phyloP scores from a whole-genome alignment of 2,888 invertebrate genomes.

The Seladonia tumulorum region DNA sequence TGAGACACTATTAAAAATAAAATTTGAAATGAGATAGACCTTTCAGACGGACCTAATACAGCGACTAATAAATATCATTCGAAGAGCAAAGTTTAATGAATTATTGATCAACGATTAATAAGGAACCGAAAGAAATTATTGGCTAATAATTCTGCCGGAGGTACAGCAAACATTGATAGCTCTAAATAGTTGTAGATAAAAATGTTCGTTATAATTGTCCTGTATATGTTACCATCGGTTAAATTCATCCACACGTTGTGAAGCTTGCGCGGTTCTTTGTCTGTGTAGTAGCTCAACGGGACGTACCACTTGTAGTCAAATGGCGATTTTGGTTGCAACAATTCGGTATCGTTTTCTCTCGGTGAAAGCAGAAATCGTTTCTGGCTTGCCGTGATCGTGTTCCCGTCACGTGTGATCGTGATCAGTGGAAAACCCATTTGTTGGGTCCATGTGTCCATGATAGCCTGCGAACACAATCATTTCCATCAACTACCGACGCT shows the following conservation, averaged over 20 bases:
- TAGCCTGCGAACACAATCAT: constrained; percentile 83
- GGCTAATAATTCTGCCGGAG: not conserved
- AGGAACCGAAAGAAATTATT: constrained; percentile 32
- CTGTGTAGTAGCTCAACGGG: constrained; percentile 91
- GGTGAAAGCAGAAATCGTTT: constrained; percentile 87
- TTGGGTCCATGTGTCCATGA: constrained; percentile 93
- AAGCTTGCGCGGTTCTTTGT: constrained; percentile 86
- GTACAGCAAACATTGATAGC: constrained; percentile 5
- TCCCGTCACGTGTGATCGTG: constrained; percentile 87
- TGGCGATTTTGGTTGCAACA: constrained; percentile 84
- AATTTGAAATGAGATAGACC: not conserved
- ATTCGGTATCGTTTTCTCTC: constrained; percentile 85
- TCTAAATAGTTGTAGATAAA: constrained; percentile 32
- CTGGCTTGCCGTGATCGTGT: constrained; percentile 88
- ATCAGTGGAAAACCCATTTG: constrained; percentile 94
- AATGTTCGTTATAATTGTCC: constrained; percentile 56
- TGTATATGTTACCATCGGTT: constrained; percentile 88
- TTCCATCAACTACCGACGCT: constrained; percentile 13
- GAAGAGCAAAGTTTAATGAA: not conserved
- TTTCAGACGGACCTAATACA: not conserved
- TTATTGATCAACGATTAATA: not conserved
- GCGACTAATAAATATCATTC: not conserved
- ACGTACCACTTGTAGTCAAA: constrained; percentile 91
- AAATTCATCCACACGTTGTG: constrained; percentile 92
- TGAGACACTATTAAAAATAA: too few species aligned